Base-by-base conservation (phyloP, 2,888 invertebrate genomes). In the Trimorus sp. region DNA sequence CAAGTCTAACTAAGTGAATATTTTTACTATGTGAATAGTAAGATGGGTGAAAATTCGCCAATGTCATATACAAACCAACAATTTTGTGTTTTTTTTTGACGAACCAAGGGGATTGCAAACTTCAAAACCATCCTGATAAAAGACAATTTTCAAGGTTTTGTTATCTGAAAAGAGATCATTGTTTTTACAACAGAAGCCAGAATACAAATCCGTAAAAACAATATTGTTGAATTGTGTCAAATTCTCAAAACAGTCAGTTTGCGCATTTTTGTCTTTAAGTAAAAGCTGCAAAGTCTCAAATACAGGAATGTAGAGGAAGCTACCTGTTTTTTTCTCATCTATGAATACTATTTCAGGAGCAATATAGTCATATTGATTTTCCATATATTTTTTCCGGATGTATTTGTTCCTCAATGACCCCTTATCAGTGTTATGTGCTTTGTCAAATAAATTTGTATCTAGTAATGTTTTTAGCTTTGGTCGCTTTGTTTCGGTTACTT, bases 41-140 rank as follows among this genome's bases (percentile, higher is more conserved):
- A 9, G 60, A 60, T 12, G 60, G 60, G 59, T 71, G 70, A 14
- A 60, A 42, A 60, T 71, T 71, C n/a, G 53, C 60, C 14, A 71
- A 40, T 45, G 38, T 53, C 70, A 71, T 60, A 14, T 71, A 60
- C 1, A 71, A 40, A 0, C 40, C 60, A 53, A 60, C 53, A 16
- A 71, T 71, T 38, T 70, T 59, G 8, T 59, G 49, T 38, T 58
- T 69, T n/a, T 60, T 60, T 42, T 36, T 60, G 70, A 60, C 8
- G 70, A 40, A 26, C 60, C 60, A 9, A 71, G 38, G 26, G 60
- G 70, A 42, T 60, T 71, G 14, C 70, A 71, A 42, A 71, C 70
- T 60, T 71, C 70, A 40, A 60, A 60, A 16, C 53, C 12, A 42
- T 71, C 70, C 51, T 60, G 60, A 51, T 70, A 70, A 49, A 70